These are phyloP conservation scores for Ladona fulva DNA, from an alignment of 1,140 invertebrate species.

Conservation along the genomic window DNA sequence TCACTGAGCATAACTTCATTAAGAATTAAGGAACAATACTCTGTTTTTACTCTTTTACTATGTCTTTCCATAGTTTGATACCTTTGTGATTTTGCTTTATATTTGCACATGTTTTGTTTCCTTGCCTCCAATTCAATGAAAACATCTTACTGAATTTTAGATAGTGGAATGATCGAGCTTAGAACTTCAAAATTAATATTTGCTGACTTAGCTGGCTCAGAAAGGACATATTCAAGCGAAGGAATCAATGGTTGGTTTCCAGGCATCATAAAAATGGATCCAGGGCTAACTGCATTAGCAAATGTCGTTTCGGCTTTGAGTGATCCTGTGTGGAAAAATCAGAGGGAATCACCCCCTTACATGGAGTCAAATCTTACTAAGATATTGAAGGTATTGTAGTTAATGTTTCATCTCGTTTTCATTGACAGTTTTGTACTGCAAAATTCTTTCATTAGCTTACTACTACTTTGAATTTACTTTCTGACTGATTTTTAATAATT, in stretches of 20 bases:
- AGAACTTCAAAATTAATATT: constrained; percentile 56
- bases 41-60: no score
- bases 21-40: no score
- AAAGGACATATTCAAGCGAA: constrained; percentile 40
- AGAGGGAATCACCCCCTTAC: constrained; percentile 38
- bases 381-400: constrained; percentile 42
- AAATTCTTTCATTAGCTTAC: no score
- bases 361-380: constrained; percentile 54
- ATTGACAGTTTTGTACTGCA: no score
- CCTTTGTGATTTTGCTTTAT: no score
- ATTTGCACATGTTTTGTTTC: constrained; percentile 42
- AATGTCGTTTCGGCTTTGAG: constrained; percentile 49
- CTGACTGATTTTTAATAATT: no score
- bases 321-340: constrained; percentile 34
- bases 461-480: no score
- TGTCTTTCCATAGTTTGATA: no score
- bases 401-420: no score
- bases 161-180: constrained; percentile 13
- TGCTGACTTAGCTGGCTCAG: constrained; percentile 51
- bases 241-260: constrained; percentile 30
- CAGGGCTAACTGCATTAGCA: constrained; percentile 48
- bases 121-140: constrained; percentile 33
- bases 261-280: constrained; percentile 37
- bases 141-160: background rate
- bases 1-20: no score